Base-by-base conservation (phyloP, 2,888 invertebrate genomes). In the Esperia sulphurella region DNA sequence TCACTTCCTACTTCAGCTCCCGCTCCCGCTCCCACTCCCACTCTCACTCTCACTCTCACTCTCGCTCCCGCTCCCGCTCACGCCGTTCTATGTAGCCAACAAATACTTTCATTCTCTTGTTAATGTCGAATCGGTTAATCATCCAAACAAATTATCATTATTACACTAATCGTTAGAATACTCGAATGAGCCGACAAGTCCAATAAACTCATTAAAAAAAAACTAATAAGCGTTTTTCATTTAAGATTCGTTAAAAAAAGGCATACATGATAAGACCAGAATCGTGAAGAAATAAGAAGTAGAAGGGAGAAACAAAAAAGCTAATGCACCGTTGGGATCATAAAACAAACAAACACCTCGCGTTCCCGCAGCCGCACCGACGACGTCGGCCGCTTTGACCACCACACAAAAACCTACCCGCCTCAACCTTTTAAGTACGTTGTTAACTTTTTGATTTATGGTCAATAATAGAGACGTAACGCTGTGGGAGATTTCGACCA, bases 371-470 rank as follows among this genome's bases (percentile, higher is more conserved):
- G 80, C 77, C 79, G 67, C 61, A 63, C 60, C 71, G 77, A 70
- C 79, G 83, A 69, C 85, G 86, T 12, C 45, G 50, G 87, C 61
- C 60, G 82, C 86, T 89, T 89, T 88, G 87, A 87, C 80, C 74
- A 62, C 57, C 75, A 63, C 65, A 86, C 85, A 87, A 89, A 89
- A 89, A 87, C 86, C 79, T 64, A 78, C 75, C 82, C 83, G 77
- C 73, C 80, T 75, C 75, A 79, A 81, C 82, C 87, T 89, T 87
- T 87, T 89, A 88, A 88, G 87, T 84, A 88, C 85, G 89, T 89
- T 88, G 89, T 89, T 89, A 89, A 88, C 85, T 84, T 89, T 89
- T 88, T 88, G 89, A 89, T 89, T 89, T 88, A 89, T 86, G 83
- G 80, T 81, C 86, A 87, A 88, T 88, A 89, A 89, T 89, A 88